Evolutionary conservation across 2,888 invertebrate genomes (phyloP).

Genomic region (Orchesellides sinensis): DNA sequence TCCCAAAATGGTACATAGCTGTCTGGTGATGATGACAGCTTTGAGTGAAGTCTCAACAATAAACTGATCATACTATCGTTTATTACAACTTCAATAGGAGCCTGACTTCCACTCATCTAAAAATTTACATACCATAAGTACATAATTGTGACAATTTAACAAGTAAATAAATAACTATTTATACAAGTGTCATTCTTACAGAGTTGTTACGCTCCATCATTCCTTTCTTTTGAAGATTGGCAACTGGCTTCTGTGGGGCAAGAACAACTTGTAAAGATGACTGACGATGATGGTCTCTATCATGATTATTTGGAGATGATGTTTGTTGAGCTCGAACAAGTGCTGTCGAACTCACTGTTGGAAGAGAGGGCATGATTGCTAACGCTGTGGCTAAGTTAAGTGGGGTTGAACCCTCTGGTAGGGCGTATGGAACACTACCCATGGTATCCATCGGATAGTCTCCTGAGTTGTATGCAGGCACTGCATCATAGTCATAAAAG

Average conservation of each 20-base stretch:
- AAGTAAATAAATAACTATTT: too few species aligned
- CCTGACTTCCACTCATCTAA: constrained; percentile 59
- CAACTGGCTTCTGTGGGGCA: constrained; percentile 69
- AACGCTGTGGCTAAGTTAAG: constrained; percentile 25
- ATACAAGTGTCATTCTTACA: too few species aligned
- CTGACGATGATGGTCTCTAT: constrained; percentile 3
- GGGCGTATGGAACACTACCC: constrained; percentile 40
- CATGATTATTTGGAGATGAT: neutral
- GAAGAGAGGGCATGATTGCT: constrained; percentile 45
- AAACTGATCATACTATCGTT: constrained; percentile 94
- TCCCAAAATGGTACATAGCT: constrained; percentile 81
- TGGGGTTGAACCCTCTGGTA: constrained; percentile 18
- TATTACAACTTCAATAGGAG: constrained; percentile 80
- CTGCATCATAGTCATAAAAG: constrained; percentile 77
- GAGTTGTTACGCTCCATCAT: constrained; percentile 68
- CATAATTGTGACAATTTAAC: too few species aligned
- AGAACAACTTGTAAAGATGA: constrained; percentile 68
- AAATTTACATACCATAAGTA: too few species aligned
- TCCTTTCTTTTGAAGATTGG: constrained; percentile 67
- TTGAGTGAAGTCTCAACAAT: constrained; percentile 92
- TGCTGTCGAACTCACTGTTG: constrained; percentile 35
- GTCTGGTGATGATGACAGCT: constrained; percentile 89
- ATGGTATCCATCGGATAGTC: constrained; percentile 67
- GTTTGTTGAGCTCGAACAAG: constrained; percentile 19
- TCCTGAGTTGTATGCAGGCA: constrained; percentile 50